Evolutionary conservation across 2,888 invertebrate genomes (phyloP), one percentile per base, ranked within the genome.

Genomic region (Tetheella fluctuosa): DNA sequence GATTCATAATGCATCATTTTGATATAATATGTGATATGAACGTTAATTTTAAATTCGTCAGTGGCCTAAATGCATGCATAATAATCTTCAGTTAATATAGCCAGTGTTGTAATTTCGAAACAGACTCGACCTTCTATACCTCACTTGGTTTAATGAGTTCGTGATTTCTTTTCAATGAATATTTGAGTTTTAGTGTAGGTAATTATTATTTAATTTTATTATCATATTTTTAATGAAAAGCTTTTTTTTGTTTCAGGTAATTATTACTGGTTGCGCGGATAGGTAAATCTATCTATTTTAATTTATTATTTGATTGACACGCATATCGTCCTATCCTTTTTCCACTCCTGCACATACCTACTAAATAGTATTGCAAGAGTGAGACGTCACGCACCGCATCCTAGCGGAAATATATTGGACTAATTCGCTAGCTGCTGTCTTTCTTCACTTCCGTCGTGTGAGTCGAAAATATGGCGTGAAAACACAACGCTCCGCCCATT

Each of bases 181-280:
- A 58, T 67, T 59, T 65, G 62, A 70, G 57, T 63, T 28, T 73
- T 70, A 71, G 68, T 63, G 57, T n/a, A n/a, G n/a, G n/a, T n/a
- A n/a, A n/a, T 67, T 70, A 60, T 64, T 68, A 59, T 60, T 75
- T 74, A 73, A 71, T 74, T 65, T 70, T 59, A 64, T 60, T 64
- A 64, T 60, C 60, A 62, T 54, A 68, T 54, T 61, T 62, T 68
- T 70, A 64, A 69, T 78, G 69, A 75, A 56, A 65, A 67, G 54
- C 59, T 53, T 69, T 54, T 67, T 65, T 76, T 89, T 88, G 90
- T 91, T 91, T 78, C 92, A 91, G 91, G 91, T 91, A 89, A 83
- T 72, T 73, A 65, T 70, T 63, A 67, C 70, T 13, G n/a, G n/a
- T n/a, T n/a, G n/a, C n/a, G n/a, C n/a, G n/a, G n/a, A n/a, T n/a